A percentile compares a stretch with the other conserved stretches of the same genome.
These are phyloP conservation scores for Heliconius himera DNA, from an alignment of 1,140 invertebrate genomes.

Conservation along the genomic window DNA sequence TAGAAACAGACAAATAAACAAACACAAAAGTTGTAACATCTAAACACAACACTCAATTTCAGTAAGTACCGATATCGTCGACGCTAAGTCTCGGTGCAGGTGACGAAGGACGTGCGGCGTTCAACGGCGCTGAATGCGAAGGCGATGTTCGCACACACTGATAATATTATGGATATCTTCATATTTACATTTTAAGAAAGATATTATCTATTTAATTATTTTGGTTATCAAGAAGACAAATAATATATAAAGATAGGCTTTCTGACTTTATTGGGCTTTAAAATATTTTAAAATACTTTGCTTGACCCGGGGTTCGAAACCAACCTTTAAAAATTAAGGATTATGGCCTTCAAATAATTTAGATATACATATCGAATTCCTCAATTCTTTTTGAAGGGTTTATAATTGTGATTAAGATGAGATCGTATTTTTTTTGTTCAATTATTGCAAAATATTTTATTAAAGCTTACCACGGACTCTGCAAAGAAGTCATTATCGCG, in stretches of 20 bases:
- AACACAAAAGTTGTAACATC: background rate
- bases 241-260: background rate
- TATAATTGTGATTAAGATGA: too few species aligned
- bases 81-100: slow-evolving; percentile 37
- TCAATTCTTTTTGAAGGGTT: too few species aligned
- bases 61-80: slow-evolving; percentile 53
- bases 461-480: slow-evolving; percentile 50
- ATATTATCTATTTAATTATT: background rate
- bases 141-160: slow-evolving; percentile 45
- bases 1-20: background rate
- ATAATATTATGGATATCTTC: background rate
- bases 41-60: background rate
- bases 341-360: background rate
- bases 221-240: too few species aligned
- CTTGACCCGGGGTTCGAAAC: background rate
- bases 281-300: background rate
- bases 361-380: too few species aligned
- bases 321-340: background rate
- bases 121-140: slow-evolving; percentile 50
- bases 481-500: slow-evolving; percentile 47
- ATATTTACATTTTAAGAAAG: background rate
- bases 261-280: background rate
- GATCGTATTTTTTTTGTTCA: too few species aligned
- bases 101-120: slow-evolving; percentile 27
- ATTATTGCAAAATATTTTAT: background rate